Percentiles rank a stretch among this genome's conserved stretches.
Conservation (phyloP, 2,797 vertebrate genomes). For the Arrhamphus sclerolepis region DNA sequence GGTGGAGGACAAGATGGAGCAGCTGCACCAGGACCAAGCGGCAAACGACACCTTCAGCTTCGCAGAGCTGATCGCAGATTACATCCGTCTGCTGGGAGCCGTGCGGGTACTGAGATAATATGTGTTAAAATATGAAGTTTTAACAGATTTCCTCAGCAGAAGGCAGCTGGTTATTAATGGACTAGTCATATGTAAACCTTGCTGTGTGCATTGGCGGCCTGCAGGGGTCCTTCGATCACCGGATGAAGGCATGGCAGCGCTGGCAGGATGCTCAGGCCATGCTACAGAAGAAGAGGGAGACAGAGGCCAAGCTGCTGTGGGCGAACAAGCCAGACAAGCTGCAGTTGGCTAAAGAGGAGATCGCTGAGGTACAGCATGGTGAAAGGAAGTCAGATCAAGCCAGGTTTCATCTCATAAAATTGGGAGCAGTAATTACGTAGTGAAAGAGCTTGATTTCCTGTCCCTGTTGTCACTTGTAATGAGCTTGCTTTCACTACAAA, state of each 20-base stretch:
- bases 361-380: conserved; percentile 84
- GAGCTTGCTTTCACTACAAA: no score
- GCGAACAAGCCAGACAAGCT: conserved; percentile 98
- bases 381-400: background rate
- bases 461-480: background rate
- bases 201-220: background rate
- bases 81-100: conserved; percentile 91
- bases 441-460: background rate
- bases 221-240: conserved; percentile 95
- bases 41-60: conserved; percentile 91
- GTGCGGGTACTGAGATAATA: conserved; percentile 82
- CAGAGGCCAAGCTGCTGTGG: conserved; percentile 94
- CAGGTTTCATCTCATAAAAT: no score
- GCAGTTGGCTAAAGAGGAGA: conserved; percentile 97
- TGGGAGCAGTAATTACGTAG: no score
- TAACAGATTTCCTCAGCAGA: no score
- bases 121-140: no score
- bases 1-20: conserved; percentile 97
- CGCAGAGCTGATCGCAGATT: conserved; percentile 93
- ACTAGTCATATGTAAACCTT: background rate
- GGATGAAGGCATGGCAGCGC: conserved; percentile 97
- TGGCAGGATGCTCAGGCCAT: conserved; percentile 94
- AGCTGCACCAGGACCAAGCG: conserved; percentile 95
- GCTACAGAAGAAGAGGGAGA: conserved; percentile 96
- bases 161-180: no score